A percentile compares a stretch with the other conserved stretches of the same genome.
Conservation (phyloP, 2,797 vertebrate species). For the Hemitrygon akajei region DNA sequence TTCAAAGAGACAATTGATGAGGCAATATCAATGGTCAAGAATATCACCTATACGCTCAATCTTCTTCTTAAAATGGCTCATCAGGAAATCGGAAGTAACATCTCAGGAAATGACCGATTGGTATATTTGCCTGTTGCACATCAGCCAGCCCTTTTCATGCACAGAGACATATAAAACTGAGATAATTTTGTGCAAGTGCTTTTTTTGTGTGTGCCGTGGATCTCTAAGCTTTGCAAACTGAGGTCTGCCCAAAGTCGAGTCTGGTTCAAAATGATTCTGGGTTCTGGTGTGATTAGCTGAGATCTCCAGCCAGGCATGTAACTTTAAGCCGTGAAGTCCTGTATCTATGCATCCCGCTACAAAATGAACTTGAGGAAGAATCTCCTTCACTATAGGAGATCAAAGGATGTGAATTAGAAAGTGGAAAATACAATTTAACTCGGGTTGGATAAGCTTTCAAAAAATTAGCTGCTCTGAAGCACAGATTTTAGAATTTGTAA, state of each 20-base stretch:
- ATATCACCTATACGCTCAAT: background rate
- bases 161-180: background rate
- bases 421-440: background rate
- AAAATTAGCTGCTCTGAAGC: background rate
- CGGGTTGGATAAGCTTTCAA: too few relatives aligned
- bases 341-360: too few relatives aligned
- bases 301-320: too few relatives aligned
- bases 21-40: background rate
- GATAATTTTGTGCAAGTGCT: background rate
- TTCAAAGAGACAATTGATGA: background rate
- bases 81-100: background rate
- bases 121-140: background rate
- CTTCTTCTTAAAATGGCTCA: background rate
- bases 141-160: background rate
- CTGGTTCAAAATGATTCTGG: too few relatives aligned
- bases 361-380: background rate
- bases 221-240: background rate
- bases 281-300: too few relatives aligned
- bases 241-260: too few relatives aligned
- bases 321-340: too few relatives aligned
- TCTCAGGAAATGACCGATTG: background rate
- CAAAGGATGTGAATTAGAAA: background rate
- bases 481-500: background rate
- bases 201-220: background rate
- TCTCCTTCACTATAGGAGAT: background rate